Base-by-base conservation (phyloP, 2,113 vertebrate species). In the Sander vitreus region DNA sequence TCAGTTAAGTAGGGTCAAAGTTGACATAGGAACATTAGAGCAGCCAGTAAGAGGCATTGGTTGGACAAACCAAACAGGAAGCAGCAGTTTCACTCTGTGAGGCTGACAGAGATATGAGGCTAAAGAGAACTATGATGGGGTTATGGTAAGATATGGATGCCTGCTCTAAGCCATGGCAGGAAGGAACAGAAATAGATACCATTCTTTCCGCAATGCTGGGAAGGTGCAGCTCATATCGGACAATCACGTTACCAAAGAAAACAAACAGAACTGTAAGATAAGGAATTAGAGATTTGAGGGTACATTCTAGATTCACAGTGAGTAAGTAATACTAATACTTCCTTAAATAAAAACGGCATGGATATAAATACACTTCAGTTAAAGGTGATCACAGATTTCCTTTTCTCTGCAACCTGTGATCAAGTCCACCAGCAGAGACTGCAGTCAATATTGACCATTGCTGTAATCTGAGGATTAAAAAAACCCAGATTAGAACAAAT, bases 141-240 rank as follows among this genome's bases (percentile, higher is more conserved):
- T 91, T 91, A 85, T 85, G 82, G 84, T 84, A 82, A 89, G 90
- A 92, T 89, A 91, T 85, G 76, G 80, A 91, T 89, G 91, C 79
- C 57, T 83, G 81, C 85, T 80, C 72, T 51, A 78, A 80, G 83
- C 81, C 78, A 64, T 76, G 76, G 89, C 92, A 93, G 92, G 92
- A 93, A 93, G 89, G 81, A 93, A 81, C 88, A 91, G 89, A 91
- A 92, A 93, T 88, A 93, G 92, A 94, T 91, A 92, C 78, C 58
- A 72, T 83, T 88, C 85, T 84, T 83, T 88, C 83, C 25, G 84
- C 85, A 62, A 27, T 93, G 91, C 90, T 92, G 84, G 86, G 89
- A 94, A 94, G 81, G 79, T 88, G 85, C 88, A 76, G 80, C 82
- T 88, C 63, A 47, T 89, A 87, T 92, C 73, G 21, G 80, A 86